phyloP scores from a whole-genome alignment of 1,140 invertebrate genomes.

The Cyphomyrmex costatus region DNA sequence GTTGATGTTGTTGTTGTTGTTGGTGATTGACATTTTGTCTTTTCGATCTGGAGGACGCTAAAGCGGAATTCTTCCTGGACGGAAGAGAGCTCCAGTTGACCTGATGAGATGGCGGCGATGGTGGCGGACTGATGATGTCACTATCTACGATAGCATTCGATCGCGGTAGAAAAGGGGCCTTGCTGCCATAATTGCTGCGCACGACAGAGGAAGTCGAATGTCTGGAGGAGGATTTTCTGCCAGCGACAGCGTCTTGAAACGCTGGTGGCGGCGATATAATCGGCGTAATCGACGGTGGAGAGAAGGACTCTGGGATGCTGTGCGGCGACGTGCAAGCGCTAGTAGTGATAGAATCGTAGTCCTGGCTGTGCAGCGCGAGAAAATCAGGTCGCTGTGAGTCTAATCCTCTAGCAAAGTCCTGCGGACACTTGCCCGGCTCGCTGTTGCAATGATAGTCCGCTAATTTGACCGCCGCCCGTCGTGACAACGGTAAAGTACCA shows the following conservation, averaged over 20 bases:
- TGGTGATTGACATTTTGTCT: slow-evolving; percentile 64
- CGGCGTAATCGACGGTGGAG: slow-evolving; percentile 88
- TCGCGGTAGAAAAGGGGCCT: slow-evolving; percentile 86
- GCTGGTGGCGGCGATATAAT: slow-evolving; percentile 89
- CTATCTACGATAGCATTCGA: slow-evolving; percentile 88
- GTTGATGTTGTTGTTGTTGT: slow-evolving; percentile 72
- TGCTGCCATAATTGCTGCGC: slow-evolving; percentile 80
- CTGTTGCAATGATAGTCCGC: slow-evolving; percentile 88
- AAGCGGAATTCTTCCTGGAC: slow-evolving; percentile 71
- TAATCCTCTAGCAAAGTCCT: slow-evolving; percentile 69
- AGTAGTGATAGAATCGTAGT: slow-evolving; percentile 79
- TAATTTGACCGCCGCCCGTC: slow-evolving; percentile 86
- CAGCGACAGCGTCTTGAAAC: slow-evolving; percentile 87
- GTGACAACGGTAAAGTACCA: slow-evolving; percentile 81
- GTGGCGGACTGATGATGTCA: slow-evolving; percentile 87
- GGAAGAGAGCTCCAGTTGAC: slow-evolving; percentile 83
- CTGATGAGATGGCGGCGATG: slow-evolving; percentile 83
- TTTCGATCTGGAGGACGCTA: slow-evolving; percentile 73
- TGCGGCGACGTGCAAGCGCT: slow-evolving; percentile 84
- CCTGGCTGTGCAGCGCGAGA: slow-evolving; percentile 82
- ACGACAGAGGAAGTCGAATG: slow-evolving; percentile 67
- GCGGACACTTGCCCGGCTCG: slow-evolving; percentile 86
- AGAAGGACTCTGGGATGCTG: slow-evolving; percentile 85
- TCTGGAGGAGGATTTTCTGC: slow-evolving; percentile 77
- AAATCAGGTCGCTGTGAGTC: slow-evolving; percentile 83